These are phyloP conservation scores for Branchellion lobata DNA, from an alignment of 2,888 invertebrate species.

Conservation along the genomic window DNA sequence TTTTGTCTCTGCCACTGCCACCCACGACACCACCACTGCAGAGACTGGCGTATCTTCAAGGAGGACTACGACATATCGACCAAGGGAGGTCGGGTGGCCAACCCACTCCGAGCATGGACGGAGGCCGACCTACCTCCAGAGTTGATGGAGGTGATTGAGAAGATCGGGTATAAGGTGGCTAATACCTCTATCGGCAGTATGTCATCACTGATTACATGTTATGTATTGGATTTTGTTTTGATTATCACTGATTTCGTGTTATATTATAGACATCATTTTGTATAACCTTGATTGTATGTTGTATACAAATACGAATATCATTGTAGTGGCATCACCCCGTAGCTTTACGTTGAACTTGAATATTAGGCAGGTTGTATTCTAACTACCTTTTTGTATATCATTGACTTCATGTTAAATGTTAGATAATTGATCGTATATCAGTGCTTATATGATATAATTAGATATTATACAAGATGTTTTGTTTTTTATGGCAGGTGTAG, in stretches of 20 bases:
- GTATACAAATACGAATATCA: neutral
- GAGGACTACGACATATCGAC: constrained; percentile 98
- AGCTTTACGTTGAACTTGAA: neutral
- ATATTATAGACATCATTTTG: too few species aligned
- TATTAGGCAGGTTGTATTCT: too few species aligned
- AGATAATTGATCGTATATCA: too few species aligned
- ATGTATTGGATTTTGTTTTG: neutral
- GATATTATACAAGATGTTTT: too few species aligned
- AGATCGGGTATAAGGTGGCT: constrained; percentile 80
- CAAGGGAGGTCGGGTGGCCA: constrained; percentile 94
- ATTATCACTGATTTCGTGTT: neutral
- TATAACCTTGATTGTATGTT: too few species aligned
- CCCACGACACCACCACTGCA: neutral
- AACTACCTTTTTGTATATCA: too few species aligned
- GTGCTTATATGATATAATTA: too few species aligned
- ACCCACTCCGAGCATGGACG: constrained; percentile 90
- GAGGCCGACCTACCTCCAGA: constrained; percentile 84
- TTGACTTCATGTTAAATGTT: too few species aligned
- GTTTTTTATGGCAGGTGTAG: too few species aligned
- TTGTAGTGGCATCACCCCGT: neutral
- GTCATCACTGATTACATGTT: neutral
- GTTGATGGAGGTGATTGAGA: constrained; percentile 86
- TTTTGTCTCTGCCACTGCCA: too few species aligned
- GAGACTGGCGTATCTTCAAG: constrained; percentile 97
- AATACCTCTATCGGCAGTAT: neutral